These are phyloP conservation scores for Opisthocomus hoazin DNA, from an alignment of 2,113 vertebrate species.

Conservation along the genomic window DNA sequence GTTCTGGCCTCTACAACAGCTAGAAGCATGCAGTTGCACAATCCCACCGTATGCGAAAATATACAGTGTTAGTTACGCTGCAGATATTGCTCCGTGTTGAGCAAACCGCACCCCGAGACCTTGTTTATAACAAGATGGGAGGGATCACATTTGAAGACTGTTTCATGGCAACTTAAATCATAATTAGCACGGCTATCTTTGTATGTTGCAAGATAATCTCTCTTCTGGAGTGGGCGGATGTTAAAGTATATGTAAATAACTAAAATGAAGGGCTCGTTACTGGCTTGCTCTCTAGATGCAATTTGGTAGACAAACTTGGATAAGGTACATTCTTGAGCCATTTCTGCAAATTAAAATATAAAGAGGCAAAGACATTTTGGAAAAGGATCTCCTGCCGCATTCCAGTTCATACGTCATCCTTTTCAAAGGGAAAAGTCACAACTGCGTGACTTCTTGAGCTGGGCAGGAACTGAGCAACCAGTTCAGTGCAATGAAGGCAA, in stretches of 20 bases:
- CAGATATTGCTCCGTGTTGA: not conserved
- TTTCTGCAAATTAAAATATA: not conserved
- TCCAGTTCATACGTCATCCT: not conserved
- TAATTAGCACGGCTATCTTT: constrained; percentile 22
- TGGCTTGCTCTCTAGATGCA: not conserved
- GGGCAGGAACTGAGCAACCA: not conserved
- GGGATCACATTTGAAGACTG: not conserved
- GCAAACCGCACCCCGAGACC: not conserved
- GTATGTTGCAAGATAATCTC: constrained; percentile 18
- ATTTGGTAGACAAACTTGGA: not conserved
- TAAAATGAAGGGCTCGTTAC: not conserved
- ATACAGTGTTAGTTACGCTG: not conserved
- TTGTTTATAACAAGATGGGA: not conserved
- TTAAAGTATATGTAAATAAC: constrained; percentile 10
- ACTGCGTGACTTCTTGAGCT: not conserved
- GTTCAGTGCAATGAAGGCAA: not conserved
- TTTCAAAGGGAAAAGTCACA: not conserved
- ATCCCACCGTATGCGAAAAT: not conserved
- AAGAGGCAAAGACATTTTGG: not conserved
- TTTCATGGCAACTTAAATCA: constrained; percentile 34
- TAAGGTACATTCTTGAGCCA: fast-evolving
- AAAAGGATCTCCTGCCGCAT: not conserved
- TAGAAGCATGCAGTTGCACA: not conserved
- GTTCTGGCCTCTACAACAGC: not conserved
- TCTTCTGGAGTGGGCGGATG: not conserved